These are phyloP conservation scores for Conus ventricosus DNA, from an alignment of 1,140 invertebrate species.

Conservation along the genomic window DNA sequence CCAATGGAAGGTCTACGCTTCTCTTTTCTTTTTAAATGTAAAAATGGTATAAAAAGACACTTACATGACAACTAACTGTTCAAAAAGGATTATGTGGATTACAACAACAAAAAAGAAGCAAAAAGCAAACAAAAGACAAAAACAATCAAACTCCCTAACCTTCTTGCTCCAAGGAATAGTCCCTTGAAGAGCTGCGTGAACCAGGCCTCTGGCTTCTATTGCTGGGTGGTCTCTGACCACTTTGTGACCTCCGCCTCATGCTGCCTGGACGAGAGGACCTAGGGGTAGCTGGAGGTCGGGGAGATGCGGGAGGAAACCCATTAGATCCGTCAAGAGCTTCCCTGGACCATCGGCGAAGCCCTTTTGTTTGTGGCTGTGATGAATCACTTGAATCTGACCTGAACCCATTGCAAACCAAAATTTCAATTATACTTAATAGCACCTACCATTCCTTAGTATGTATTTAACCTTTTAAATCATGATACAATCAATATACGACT, in stretches of 20 bases:
- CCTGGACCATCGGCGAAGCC: not conserved
- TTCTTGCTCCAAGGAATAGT: not conserved
- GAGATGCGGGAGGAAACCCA: not conserved
- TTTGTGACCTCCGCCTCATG: conserved; percentile 7
- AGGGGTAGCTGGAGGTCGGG: not conserved
- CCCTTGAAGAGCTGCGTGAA: not conserved
- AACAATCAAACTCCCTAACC: not conserved
- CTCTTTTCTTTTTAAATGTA: no score
- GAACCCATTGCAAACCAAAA: no score
- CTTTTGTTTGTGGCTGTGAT: not conserved
- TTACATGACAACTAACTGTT: no score
- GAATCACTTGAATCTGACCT: conserved; percentile 3
- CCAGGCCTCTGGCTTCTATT: not conserved
- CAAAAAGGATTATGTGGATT: no score
- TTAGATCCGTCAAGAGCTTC: not conserved
- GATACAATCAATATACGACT: no score
- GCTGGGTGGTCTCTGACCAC: not conserved
- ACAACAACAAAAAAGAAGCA: no score
- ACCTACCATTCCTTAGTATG: no score
- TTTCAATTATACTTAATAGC: not conserved
- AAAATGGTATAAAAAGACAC: no score
- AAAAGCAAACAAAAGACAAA: no score
- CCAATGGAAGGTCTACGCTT: no score
- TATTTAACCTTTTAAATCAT: no score
- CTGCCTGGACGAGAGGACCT: conserved; percentile 15